Conservation (phyloP, 2,113 vertebrate species). For the Rana temporaria region DNA sequence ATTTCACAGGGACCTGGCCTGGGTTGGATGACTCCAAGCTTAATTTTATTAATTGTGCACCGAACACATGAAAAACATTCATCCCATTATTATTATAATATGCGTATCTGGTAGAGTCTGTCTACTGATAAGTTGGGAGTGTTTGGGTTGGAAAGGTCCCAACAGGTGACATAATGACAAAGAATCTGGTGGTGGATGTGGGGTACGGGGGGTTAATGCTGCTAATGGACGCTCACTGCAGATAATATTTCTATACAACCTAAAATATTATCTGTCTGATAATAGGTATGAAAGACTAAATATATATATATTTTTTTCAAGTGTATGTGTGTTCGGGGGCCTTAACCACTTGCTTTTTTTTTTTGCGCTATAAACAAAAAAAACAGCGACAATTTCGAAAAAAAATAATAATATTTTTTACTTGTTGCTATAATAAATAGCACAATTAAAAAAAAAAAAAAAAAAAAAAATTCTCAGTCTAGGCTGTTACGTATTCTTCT, state of each 20-base stretch:
- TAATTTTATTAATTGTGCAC: slow-evolving; percentile 33
- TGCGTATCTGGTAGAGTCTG: background rate
- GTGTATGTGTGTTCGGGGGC: no score
- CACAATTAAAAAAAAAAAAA: no score
- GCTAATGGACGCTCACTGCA: background rate
- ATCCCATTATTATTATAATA: background rate
- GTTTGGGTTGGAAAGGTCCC: slow-evolving; percentile 7
- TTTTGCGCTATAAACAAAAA: no score
- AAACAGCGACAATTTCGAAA: no score
- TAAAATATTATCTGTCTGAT: no score
- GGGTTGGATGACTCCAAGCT: background rate
- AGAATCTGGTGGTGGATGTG: background rate
- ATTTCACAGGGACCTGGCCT: slow-evolving; percentile 28
- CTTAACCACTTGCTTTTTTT: no score
- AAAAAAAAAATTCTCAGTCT: no score
- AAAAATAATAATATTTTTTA: no score
- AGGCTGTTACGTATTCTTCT: no score
- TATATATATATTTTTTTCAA: no score
- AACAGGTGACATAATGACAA: slow-evolving; percentile 28
- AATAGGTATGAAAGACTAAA: no score
- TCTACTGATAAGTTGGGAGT: background rate
- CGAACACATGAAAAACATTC: background rate
- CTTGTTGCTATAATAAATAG: no score
- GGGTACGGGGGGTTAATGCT: background rate
- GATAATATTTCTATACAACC: background rate